Evolutionary conservation across 37 sponge, comb jelly and placozoan species (phyloP).

Genomic region (Eunapius fragilis): DNA sequence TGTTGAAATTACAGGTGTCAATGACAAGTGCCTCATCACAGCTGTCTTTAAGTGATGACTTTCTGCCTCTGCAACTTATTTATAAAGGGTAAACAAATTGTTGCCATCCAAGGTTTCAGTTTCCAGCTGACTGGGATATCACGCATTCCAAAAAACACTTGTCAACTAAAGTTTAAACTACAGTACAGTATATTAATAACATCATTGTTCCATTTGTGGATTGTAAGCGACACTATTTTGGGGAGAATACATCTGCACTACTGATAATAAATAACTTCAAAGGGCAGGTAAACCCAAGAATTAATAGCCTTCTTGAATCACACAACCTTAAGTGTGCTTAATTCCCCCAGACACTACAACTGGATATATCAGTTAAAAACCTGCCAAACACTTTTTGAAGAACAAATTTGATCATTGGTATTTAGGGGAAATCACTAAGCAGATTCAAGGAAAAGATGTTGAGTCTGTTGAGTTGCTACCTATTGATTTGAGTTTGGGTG

Average conservation of each 20-base stretch:
- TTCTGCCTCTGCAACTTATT: too few relatives aligned
- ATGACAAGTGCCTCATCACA: too few relatives aligned
- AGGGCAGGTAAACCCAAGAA: too few relatives aligned
- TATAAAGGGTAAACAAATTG: slow-evolving; percentile 23
- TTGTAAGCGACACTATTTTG: not conserved
- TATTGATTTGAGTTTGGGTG: slow-evolving; percentile 2
- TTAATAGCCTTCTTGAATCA: slow-evolving; percentile 36
- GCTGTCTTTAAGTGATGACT: too few relatives aligned
- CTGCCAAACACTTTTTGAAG: slow-evolving; percentile 41
- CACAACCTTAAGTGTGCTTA: slow-evolving; percentile 40
- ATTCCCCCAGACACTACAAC: slow-evolving; percentile 54
- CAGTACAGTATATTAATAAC: slow-evolving; percentile 45
- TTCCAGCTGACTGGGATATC: slow-evolving; percentile 63
- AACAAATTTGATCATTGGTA: slow-evolving; percentile 57
- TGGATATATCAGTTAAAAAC: slow-evolving; percentile 72
- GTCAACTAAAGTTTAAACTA: slow-evolving; percentile 51
- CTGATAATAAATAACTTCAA: too few relatives aligned
- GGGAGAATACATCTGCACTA: too few relatives aligned
- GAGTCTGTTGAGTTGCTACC: slow-evolving; percentile 15
- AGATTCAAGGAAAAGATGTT: too few relatives aligned
- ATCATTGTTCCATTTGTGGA: slow-evolving; percentile 55
- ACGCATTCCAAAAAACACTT: slow-evolving; percentile 62
- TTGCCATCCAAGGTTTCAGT: slow-evolving; percentile 28
- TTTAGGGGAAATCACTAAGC: slow-evolving; percentile 22
- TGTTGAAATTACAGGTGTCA: too few relatives aligned